Conservation (phyloP, 2,113 vertebrate species). For the Nycticebus coucang region DNA sequence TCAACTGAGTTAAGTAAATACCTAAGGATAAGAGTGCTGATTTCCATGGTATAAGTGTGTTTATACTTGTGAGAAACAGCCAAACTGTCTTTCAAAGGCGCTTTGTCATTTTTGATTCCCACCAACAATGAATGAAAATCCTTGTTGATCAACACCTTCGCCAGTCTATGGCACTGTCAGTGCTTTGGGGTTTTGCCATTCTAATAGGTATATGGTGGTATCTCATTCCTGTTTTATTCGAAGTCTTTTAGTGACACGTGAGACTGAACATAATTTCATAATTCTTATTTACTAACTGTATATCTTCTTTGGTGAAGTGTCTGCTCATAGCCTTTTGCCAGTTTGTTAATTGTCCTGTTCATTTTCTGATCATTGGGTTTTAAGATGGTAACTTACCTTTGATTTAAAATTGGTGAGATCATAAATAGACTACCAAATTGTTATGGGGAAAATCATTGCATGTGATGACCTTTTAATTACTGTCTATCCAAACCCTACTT, state of each 20-base stretch:
- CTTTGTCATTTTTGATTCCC: no score
- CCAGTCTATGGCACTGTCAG: background rate
- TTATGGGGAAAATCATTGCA: background rate
- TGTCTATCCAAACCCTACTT: background rate
- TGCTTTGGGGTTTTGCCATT: background rate
- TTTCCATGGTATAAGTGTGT: background rate
- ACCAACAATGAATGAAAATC: no score
- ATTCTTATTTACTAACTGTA: background rate
- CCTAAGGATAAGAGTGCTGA: no score
- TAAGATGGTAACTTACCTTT: background rate
- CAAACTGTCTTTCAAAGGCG: no score
- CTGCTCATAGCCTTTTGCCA: background rate
- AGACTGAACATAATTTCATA: background rate
- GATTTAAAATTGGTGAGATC: background rate
- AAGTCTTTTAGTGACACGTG: background rate
- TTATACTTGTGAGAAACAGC: background rate
- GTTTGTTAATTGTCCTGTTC: background rate
- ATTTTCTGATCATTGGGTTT: background rate
- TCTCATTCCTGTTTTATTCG: background rate
- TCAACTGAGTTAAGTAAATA: background rate
- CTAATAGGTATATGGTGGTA: no score
- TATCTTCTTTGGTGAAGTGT: background rate
- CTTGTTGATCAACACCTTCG: background rate
- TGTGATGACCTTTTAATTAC: background rate
- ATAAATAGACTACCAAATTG: background rate